Base-by-base conservation (phyloP, 2,888 invertebrate genomes). In the Palloptera scutellata region DNA sequence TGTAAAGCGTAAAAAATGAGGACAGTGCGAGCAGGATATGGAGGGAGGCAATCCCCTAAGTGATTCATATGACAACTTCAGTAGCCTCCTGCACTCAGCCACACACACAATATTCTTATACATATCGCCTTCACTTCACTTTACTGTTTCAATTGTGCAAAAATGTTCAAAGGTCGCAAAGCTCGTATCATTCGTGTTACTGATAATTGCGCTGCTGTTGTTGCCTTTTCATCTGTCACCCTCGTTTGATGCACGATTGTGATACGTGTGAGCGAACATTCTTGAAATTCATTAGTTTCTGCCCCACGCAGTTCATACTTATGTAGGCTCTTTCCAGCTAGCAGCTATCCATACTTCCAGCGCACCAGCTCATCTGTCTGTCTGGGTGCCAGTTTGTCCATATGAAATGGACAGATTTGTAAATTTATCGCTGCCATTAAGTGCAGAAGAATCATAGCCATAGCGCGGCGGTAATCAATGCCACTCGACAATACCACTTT, bases 391-490 rank as follows among this genome's bases (percentile, higher is more conserved):
- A 8, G 48, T 6, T 30, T 61, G 43, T 11, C 53, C 69, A 66
- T 51, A 64, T 53, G 48, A 53, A 57, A 52, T 48, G 30, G 69
- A 67, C 69, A 70, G 68, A 68, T 68, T 70, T 63, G 59, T 64
- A 61, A 68, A 68, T 70, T 68, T 70, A 70, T 70, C 57, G 65
- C 66, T 17, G 66, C 68, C 66, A 70, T 70, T 70, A 68, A 70
- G 60, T 62, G 70, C 68, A 70, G 68, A 57, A 58, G 54, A 61
- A 30, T 30, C 30, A 30, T 61, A 61, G 40, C 64, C 60, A 52
- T 58, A 55, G 54, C 52, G 52, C 40, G 30, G n/a, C 12, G 30
- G 30, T 30, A 30, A 6, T 30, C 48, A 42, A 15, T 45, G 55
- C 60, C 52, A 67, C 55, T 61, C 54, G 41, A 61, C 55, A 52